phyloP scores from a whole-genome alignment of 2,888 invertebrate genomes.

The Drosophila anomelani region DNA sequence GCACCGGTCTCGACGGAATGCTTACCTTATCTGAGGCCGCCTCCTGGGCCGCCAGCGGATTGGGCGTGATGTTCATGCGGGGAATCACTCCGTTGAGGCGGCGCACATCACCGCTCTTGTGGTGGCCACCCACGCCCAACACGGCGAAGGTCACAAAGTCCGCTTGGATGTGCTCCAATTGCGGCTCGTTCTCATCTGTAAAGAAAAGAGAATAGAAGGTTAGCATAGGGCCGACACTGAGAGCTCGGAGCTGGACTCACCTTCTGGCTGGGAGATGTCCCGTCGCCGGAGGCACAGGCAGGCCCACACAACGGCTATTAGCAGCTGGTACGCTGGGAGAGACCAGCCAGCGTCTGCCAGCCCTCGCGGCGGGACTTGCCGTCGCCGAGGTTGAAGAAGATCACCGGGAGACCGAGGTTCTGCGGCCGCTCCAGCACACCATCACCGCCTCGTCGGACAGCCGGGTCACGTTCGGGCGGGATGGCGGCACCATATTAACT shows the following conservation, averaged over 20 bases:
- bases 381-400: slow-evolving; percentile 88
- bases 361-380: slow-evolving; percentile 85
- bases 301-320: slow-evolving; percentile 80
- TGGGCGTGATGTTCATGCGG: slow-evolving; percentile 84
- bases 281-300: slow-evolving; percentile 83
- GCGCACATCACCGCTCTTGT: slow-evolving; percentile 77
- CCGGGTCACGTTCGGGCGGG: slow-evolving; percentile 93
- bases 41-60: slow-evolving; percentile 84
- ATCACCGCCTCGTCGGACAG: slow-evolving; percentile 95
- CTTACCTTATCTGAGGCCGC: slow-evolving; percentile 80
- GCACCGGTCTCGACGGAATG: not conserved
- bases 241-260: slow-evolving; percentile 54
- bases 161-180: slow-evolving; percentile 84
- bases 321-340: slow-evolving; percentile 75
- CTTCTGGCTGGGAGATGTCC: slow-evolving; percentile 81
- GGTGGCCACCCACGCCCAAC: slow-evolving; percentile 77
- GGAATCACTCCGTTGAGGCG: slow-evolving; percentile 83
- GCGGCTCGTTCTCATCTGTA: slow-evolving; percentile 84
- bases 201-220: not conserved
- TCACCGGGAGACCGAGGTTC: slow-evolving; percentile 92
- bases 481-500: slow-evolving; percentile 93
- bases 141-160: slow-evolving; percentile 83
- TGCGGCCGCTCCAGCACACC: slow-evolving; percentile 94
- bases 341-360: slow-evolving; percentile 95
- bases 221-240: not conserved